These are phyloP conservation scores for Dryococelus australis DNA, from an alignment of 2,888 invertebrate species.

Conservation along the genomic window DNA sequence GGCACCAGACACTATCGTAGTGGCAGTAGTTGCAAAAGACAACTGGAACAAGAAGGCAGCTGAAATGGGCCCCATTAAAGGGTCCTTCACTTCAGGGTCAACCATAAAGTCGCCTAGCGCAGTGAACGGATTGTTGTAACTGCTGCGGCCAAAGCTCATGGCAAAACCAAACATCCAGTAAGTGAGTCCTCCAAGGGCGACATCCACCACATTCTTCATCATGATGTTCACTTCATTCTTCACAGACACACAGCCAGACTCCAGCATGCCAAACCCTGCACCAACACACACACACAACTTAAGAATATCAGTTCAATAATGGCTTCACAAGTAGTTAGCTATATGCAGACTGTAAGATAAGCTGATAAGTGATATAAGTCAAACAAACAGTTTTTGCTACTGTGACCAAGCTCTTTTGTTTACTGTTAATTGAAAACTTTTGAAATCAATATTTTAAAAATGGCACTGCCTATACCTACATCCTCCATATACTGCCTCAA, in stretches of 20 bases:
- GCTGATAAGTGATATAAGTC: too few species aligned
- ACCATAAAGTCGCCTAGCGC: slow-evolving; percentile 85
- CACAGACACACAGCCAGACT: slow-evolving; percentile 90
- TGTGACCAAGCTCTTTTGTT: too few species aligned
- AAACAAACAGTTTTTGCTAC: too few species aligned
- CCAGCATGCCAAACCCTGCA: slow-evolving; percentile 90
- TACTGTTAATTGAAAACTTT: too few species aligned
- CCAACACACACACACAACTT: neutral
- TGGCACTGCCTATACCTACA: too few species aligned
- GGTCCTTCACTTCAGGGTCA: slow-evolving; percentile 76
- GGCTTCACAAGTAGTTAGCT: too few species aligned
- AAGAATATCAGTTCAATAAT: neutral
- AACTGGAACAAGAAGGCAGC: slow-evolving; percentile 90
- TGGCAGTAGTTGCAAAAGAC: slow-evolving; percentile 89
- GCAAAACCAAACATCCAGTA: slow-evolving; percentile 97
- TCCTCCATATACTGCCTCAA: too few species aligned
- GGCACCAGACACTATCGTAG: slow-evolving; percentile 92
- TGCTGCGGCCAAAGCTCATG: slow-evolving; percentile 82
- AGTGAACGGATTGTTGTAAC: slow-evolving; percentile 60
- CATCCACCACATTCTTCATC: slow-evolving; percentile 96
- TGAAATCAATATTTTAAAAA: too few species aligned
- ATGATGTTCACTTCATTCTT: slow-evolving; percentile 97
- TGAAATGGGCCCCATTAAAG: slow-evolving; percentile 83
- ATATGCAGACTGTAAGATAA: too few species aligned
- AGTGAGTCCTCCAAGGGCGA: slow-evolving; percentile 88